Conservation (phyloP, 1,140 invertebrate species). For the Apis cerana region DNA sequence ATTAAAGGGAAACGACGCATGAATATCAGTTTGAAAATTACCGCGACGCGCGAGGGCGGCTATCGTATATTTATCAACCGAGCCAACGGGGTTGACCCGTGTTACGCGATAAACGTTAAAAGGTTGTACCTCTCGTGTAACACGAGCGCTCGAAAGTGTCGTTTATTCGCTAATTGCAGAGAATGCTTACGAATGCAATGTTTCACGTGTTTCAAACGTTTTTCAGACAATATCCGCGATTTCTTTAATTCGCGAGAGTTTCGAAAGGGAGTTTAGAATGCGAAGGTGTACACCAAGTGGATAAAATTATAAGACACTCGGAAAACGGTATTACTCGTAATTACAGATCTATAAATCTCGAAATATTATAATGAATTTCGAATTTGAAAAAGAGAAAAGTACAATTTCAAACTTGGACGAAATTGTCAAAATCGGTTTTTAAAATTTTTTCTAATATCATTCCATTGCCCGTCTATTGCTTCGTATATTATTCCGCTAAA, state of each 20-base stretch:
- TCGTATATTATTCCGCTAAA: too few relatives aligned
- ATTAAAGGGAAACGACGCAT: slow-evolving; percentile 1
- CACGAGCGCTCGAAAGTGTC: not conserved
- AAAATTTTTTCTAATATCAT: too few relatives aligned
- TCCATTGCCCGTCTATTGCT: too few relatives aligned
- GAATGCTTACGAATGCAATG: not conserved
- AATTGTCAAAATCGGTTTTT: too few relatives aligned
- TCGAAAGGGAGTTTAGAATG: not conserved
- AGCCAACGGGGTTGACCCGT: not conserved
- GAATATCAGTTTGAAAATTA: not conserved
- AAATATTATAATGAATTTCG: too few relatives aligned
- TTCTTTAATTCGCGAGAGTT: not conserved
- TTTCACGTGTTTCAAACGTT: not conserved
- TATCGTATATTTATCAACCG: not conserved
- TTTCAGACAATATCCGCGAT: not conserved
- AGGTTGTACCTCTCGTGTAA: not conserved
- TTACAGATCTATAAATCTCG: too few relatives aligned
- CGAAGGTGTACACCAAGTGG: too few relatives aligned
- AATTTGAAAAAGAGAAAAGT: too few relatives aligned
- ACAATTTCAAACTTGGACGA: too few relatives aligned
- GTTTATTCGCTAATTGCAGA: not conserved
- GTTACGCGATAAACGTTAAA: slow-evolving; percentile 8
- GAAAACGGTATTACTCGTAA: too few relatives aligned
- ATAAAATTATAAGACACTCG: too few relatives aligned
- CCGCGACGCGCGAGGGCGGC: not conserved